These are phyloP conservation scores for Macaria notata DNA, from an alignment of 2,888 invertebrate species.

Conservation along the genomic window DNA sequence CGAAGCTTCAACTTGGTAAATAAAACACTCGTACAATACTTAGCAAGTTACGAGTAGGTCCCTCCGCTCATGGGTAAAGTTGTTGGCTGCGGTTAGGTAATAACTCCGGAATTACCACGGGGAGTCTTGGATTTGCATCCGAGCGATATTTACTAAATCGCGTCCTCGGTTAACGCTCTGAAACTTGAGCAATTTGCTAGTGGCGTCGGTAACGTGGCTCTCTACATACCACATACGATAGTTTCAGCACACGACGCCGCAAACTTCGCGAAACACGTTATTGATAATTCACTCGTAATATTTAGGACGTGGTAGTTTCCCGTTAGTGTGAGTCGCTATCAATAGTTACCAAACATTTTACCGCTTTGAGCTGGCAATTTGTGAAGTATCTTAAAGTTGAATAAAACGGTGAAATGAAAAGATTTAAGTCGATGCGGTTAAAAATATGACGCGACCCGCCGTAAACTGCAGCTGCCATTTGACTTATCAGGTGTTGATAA, in stretches of 20 bases:
- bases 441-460: not conserved
- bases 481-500: slow-evolving; percentile 14
- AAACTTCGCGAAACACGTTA: slow-evolving; percentile 3
- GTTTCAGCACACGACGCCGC: slow-evolving; percentile 2
- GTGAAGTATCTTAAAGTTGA: too few relatives aligned
- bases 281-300: slow-evolving; percentile 2
- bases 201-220: slow-evolving; percentile 31
- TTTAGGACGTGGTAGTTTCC: not conserved
- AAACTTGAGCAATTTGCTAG: slow-evolving; percentile 52
- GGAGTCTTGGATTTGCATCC: slow-evolving; percentile 49
- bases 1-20: slow-evolving; percentile 11
- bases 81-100: slow-evolving; percentile 39
- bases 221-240: slow-evolving; percentile 37
- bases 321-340: too few relatives aligned
- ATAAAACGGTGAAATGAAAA: too few relatives aligned
- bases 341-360: too few relatives aligned
- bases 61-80: slow-evolving; percentile 37
- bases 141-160: slow-evolving; percentile 49
- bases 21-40: slow-evolving; percentile 11
- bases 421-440: too few relatives aligned
- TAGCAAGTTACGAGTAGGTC: slow-evolving; percentile 20
- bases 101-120: slow-evolving; percentile 38
- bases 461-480: not conserved
- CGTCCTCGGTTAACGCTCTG: slow-evolving; percentile 42
- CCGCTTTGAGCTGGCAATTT: too few relatives aligned